These are phyloP conservation scores for Paedocypris sp. DNA, from an alignment of 2,113 vertebrate species.

Conservation along the genomic window DNA sequence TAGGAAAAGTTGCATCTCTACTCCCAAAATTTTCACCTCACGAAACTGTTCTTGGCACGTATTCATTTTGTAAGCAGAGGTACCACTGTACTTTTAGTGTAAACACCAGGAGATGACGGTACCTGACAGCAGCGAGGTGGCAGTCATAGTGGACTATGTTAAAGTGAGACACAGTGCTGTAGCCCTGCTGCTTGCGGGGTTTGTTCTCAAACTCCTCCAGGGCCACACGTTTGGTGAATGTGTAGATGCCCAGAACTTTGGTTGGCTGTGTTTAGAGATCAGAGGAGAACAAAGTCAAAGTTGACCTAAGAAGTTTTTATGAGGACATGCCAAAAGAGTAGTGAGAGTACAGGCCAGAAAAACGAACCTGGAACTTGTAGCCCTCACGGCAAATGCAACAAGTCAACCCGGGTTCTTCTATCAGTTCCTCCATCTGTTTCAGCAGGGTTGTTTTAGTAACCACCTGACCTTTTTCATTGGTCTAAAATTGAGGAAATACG, in stretches of 20 bases:
- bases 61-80: no score
- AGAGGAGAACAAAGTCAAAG: not conserved
- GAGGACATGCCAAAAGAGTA: not conserved
- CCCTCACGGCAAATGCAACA: constrained; percentile 98
- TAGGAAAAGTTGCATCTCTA: no score
- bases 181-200: constrained; percentile 92
- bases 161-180: constrained; percentile 98
- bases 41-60: no score
- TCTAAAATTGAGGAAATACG: constrained; percentile 59
- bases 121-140: constrained; percentile 94
- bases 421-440: constrained; percentile 98
- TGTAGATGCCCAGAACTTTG: constrained; percentile 94
- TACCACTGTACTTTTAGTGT: no score
- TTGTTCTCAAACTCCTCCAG: constrained; percentile 95
- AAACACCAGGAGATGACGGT: no score
- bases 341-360: not conserved
- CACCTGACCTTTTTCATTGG: constrained; percentile 96
- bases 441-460: constrained; percentile 92
- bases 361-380: constrained; percentile 91
- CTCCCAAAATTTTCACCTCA: no score
- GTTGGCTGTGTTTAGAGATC: no score
- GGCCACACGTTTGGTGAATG: constrained; percentile 91
- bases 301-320: not conserved
- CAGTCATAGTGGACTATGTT: constrained; percentile 99
- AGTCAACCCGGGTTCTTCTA: constrained; percentile 94